Evolutionary conservation across 2,888 invertebrate genomes (phyloP), one percentile per base, ranked within the genome.

Genomic region (Penaeus monodon): DNA sequence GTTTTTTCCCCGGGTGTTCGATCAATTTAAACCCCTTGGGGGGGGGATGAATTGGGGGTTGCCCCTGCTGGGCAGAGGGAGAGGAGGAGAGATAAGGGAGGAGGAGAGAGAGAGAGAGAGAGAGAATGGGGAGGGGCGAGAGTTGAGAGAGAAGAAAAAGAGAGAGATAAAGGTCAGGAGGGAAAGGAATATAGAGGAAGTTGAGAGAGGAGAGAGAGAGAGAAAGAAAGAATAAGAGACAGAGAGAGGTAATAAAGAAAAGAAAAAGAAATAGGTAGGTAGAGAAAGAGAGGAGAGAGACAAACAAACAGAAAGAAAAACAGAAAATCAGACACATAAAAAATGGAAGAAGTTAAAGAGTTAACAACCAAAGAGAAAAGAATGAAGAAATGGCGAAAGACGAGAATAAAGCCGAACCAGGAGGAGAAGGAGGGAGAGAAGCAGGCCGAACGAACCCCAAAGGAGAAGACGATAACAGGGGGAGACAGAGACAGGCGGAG

Each of bases 211-310:
- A 2, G 0, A 17, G 1, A 68, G 68, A 24, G n/a, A 20, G 68
- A 24, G 68, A 22, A n/a, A 68, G n/a, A 12, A n/a, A n/a, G 0
- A 68, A 17, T 12, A n/a, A 70, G n/a, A 70, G 24, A 70, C 22
- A 70, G 70, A 6, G n/a, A 24, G 70, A 24, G 6, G 29, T 12
- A n/a, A n/a, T n/a, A 70, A n/a, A 29, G 29, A 2, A 70, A 20
- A 24, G 70, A 24, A 29, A 70, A 17, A 12, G 0, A 70, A 22
- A 24, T 3, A 24, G 70, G 22, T 8, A 70, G 4, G 22, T 12
- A 70, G 70, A 24, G 70, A 70, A 22, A 70, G 70, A 70, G 29
- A 29, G n/a, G 70, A 70, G 70, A 70, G n/a, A 70, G 70, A 70
- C 33, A 38, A 27, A n/a, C n/a, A 68, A 29, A 17, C 27, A 68